phyloP scores from a whole-genome alignment of 2,888 invertebrate genomes.

The Leptinotarsa peninsularis region DNA sequence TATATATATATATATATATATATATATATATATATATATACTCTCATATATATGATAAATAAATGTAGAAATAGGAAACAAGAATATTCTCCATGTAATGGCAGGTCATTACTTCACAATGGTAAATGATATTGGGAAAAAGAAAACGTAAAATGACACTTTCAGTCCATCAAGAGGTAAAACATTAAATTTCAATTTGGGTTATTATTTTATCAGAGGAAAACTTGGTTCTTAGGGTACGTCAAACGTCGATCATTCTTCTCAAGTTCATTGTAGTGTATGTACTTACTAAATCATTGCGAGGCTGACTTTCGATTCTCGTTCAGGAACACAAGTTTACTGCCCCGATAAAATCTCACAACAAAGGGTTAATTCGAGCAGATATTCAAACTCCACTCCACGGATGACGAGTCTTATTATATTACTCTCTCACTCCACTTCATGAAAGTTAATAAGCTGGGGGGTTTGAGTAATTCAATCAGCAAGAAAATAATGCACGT shows the following conservation, averaged over 20 bases:
- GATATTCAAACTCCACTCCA: conserved; percentile 5
- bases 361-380: conserved; percentile 6
- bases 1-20: too few species aligned
- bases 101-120: too few species aligned
- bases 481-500: neutral
- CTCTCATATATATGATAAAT: too few species aligned
- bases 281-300: neutral
- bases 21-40: too few species aligned
- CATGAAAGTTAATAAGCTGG: conserved; percentile 17
- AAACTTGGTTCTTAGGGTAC: neutral
- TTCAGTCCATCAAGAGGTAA: too few species aligned
- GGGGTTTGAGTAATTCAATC: conserved; percentile 22
- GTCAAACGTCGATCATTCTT: neutral
- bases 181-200: neutral
- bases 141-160: too few species aligned
- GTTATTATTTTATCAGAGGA: neutral
- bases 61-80: too few species aligned
- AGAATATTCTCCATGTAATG: too few species aligned
- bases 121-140: too few species aligned
- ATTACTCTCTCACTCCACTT: conserved; percentile 23
- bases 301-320: neutral
- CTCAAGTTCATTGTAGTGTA: neutral
- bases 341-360: neutral
- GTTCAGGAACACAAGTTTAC: conserved; percentile 4
- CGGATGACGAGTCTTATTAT: conserved; percentile 25